phyloP scores from a whole-genome alignment of 2,888 invertebrate genomes.

The Aquatica leii region DNA sequence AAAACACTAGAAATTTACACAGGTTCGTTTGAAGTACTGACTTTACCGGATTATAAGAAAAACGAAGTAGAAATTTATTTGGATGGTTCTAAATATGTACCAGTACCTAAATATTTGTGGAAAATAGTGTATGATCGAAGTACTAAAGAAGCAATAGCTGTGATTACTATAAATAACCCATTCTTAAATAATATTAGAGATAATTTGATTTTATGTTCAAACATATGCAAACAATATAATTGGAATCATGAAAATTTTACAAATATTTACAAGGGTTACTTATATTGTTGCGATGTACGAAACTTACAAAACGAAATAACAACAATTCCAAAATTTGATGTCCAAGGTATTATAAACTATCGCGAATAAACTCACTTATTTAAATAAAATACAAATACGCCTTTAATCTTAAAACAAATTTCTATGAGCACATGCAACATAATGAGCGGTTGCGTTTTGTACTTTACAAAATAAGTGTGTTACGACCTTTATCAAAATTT shows the following conservation, averaged over 20 bases:
- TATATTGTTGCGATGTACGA: conserved; percentile 59
- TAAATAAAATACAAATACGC: no score
- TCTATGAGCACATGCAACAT: no score
- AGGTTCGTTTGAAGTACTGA: conserved; percentile 59
- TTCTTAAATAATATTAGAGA: conserved; percentile 46
- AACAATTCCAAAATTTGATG: conserved; percentile 40
- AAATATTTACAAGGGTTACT: conserved; percentile 52
- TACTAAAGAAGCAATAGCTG: conserved; percentile 59
- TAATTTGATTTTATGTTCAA: conserved; percentile 51
- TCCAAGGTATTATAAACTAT: no score
- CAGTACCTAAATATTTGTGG: conserved; percentile 62
- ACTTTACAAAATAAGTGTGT: no score
- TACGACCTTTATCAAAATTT: no score
- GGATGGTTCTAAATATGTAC: conserved; percentile 52
- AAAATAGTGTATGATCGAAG: conserved; percentile 60
- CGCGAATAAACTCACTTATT: no score
- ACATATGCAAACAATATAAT: conserved; percentile 55
- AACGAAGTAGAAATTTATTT: conserved; percentile 55
- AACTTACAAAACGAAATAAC: conserved; percentile 48
- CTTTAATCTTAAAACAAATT: no score
- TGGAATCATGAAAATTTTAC: conserved; percentile 52
- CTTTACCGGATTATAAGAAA: conserved; percentile 55
- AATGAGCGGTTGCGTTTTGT: no score
- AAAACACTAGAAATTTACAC: conserved; percentile 59
- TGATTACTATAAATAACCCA: conserved; percentile 65